phyloP scores from a whole-genome alignment of 1,140 invertebrate species.

The Aphidius gifuensis region DNA sequence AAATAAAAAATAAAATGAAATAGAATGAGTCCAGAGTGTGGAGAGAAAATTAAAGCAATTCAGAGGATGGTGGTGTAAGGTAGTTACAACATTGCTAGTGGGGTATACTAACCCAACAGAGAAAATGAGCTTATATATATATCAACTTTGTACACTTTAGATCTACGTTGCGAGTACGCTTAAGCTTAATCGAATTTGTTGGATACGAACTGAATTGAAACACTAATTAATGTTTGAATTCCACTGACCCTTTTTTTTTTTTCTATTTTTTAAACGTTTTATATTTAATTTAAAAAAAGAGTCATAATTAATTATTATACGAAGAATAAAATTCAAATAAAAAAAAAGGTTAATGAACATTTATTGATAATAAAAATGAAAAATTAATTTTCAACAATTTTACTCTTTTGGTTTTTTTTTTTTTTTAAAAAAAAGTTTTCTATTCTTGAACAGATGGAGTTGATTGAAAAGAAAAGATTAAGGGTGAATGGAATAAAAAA shows the following conservation, averaged over 20 bases:
- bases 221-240: conserved; percentile 19
- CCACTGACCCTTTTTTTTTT: neutral
- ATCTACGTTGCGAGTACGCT: neutral
- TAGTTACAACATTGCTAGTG: conserved; percentile 37
- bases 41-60: conserved; percentile 34
- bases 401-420: too few species aligned
- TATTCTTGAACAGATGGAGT: conserved; percentile 8
- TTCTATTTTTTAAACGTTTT: too few species aligned
- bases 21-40: neutral
- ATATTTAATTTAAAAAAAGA: too few species aligned
- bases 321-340: too few species aligned
- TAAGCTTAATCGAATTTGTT: conserved; percentile 19
- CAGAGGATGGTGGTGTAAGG: conserved; percentile 36
- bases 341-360: too few species aligned
- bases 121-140: conserved; percentile 3
- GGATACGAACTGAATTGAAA: conserved; percentile 20
- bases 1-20: conserved; percentile 15
- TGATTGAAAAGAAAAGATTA: conserved; percentile 30
- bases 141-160: neutral
- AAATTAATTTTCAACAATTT: too few species aligned
- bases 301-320: too few species aligned
- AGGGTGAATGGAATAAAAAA: conserved; percentile 19
- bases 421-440: too few species aligned
- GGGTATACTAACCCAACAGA: neutral
- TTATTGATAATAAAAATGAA: too few species aligned